These are phyloP conservation scores for Zoanthus sansibaricus DNA, from an alignment of 92 coral and sea anemone species.

Conservation along the genomic window DNA sequence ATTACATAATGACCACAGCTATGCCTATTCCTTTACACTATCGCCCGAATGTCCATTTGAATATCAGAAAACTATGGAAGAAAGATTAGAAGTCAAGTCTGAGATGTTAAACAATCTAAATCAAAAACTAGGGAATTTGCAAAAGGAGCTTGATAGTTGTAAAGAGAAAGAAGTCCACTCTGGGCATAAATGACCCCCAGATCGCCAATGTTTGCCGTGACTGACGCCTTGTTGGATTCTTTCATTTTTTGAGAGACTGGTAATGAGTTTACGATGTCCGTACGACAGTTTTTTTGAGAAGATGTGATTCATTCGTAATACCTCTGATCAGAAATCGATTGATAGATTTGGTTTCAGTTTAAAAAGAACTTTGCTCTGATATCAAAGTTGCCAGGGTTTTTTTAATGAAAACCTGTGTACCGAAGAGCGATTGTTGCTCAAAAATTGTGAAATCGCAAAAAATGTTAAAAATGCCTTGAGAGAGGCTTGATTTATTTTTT, in stretches of 20 bases:
- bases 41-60: slow-evolving; percentile 28
- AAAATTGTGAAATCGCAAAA: neutral
- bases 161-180: slow-evolving; percentile 43
- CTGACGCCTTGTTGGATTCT: neutral
- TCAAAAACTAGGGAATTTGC: neutral
- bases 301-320: neutral
- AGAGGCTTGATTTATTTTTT: slow-evolving; percentile 12
- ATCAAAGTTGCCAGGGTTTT: neutral
- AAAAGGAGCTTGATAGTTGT: slow-evolving; percentile 49
- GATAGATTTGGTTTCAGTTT: neutral
- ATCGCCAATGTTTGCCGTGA: neutral
- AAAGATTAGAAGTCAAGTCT: slow-evolving; percentile 64
- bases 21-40: slow-evolving; percentile 61
- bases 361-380: neutral
- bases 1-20: slow-evolving; percentile 35
- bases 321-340: neutral
- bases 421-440: neutral
- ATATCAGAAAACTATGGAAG: slow-evolving; percentile 49
- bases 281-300: neutral
- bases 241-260: neutral
- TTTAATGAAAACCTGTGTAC: neutral
- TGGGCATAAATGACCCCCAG: neutral
- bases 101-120: slow-evolving; percentile 27
- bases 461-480: neutral
- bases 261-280: neutral